Percentiles rank a stretch among this genome's conserved stretches.
These are phyloP conservation scores for Drosophila takahashii DNA, from an alignment of 1,140 invertebrate genomes.

Conservation along the genomic window DNA sequence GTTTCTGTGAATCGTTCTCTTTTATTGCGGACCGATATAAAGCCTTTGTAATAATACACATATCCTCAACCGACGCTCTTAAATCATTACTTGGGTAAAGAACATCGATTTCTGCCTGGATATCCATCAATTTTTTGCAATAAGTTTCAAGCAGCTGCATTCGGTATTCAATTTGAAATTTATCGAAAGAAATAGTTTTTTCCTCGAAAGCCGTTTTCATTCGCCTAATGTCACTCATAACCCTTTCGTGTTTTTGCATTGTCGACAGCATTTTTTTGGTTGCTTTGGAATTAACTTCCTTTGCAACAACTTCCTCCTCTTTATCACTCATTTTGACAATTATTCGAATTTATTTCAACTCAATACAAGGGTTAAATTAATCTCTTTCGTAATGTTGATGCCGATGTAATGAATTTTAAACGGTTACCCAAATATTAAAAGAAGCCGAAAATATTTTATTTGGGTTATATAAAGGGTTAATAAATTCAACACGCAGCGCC, in stretches of 20 bases:
- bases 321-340: neutral
- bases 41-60: neutral
- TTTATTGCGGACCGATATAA: neutral
- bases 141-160: conserved; percentile 1
- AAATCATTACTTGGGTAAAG: no score
- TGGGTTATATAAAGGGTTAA: no score
- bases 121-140: neutral
- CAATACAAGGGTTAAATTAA: no score
- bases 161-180: neutral
- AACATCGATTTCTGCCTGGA: neutral
- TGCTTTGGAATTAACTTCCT: neutral
- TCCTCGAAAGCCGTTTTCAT: conserved; percentile 2
- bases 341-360: neutral
- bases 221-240: neutral
- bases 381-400: no score
- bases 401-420: no score
- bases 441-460: no score
- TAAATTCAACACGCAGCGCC: no score
- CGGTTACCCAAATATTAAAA: no score
- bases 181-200: conserved; percentile 1
- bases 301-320: neutral
- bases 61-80: neutral
- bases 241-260: conserved; percentile 6
- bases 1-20: neutral
- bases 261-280: neutral